phyloP scores from a whole-genome alignment of 2,113 vertebrate genomes.

The Pardalotus punctatus region DNA sequence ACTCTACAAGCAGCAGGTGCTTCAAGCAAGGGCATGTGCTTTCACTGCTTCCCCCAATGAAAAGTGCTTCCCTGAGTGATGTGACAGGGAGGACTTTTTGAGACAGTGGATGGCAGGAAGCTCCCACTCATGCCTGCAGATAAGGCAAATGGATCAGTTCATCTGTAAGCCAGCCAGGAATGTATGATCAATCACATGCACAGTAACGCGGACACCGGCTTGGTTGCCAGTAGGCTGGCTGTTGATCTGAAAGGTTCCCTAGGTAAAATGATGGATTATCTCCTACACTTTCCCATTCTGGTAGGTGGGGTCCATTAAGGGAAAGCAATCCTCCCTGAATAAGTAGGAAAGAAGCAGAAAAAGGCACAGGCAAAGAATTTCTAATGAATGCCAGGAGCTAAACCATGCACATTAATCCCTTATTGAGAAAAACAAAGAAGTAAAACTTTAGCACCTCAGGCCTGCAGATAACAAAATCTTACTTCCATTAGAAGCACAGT shows the following conservation, averaged over 20 bases:
- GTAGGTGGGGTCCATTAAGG: background rate
- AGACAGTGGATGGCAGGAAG: background rate
- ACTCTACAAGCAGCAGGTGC: background rate
- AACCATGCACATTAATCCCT: background rate
- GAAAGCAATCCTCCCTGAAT: background rate
- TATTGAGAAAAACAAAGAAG: background rate
- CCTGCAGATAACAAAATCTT: background rate
- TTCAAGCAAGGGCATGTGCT: background rate
- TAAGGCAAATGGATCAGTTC: background rate
- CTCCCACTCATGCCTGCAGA: background rate
- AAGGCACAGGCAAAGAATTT: background rate
- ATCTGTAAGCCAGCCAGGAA: background rate
- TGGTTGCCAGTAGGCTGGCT: background rate
- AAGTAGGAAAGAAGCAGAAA: background rate
- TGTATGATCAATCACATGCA: background rate
- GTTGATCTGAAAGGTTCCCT: background rate
- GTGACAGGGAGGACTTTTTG: background rate
- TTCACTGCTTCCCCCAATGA: background rate
- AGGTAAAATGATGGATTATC: background rate
- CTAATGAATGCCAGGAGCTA: background rate
- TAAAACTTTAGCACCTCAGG: background rate
- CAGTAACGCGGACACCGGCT: background rate
- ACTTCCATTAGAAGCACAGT: background rate
- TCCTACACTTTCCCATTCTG: background rate
- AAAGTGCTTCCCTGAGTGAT: background rate